phyloP scores from a whole-genome alignment of 2,797 vertebrate species.

The Gymnoscopelus braueri region DNA sequence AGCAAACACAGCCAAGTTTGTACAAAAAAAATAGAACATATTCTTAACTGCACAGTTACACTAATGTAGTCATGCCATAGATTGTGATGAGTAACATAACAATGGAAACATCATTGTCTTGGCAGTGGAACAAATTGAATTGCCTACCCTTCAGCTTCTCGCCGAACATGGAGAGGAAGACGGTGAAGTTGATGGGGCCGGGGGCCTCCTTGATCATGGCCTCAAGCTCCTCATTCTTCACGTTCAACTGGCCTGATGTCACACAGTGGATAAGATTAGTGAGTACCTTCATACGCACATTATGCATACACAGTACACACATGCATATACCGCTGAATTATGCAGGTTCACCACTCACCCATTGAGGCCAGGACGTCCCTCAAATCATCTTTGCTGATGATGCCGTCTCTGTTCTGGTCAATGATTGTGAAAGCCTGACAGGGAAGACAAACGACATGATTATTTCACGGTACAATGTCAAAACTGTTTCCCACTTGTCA shows the following conservation, averaged over 20 bases:
- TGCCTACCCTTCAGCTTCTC: constrained; percentile 85
- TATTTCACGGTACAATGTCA: not conserved
- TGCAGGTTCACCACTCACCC: constrained; percentile 67
- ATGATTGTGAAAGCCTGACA: constrained; percentile 85
- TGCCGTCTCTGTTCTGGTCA: constrained; percentile 87
- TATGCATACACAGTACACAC: not conserved
- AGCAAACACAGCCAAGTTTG: too few species aligned
- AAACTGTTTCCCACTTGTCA: not conserved
- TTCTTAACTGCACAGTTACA: too few species aligned
- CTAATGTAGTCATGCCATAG: too few species aligned
- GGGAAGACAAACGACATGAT: not conserved
- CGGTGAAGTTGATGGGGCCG: constrained; percentile 87
- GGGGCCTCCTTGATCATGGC: constrained; percentile 86
- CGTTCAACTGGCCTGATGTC: constrained; percentile 79
- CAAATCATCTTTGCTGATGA: constrained; percentile 86
- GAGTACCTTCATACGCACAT: not conserved
- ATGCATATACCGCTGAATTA: not conserved
- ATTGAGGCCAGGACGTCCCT: constrained; percentile 85
- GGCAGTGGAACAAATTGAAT: not conserved
- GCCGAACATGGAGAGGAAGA: constrained; percentile 87
- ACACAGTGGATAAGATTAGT: not conserved
- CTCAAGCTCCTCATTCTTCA: constrained; percentile 85
- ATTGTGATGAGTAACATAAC: too few species aligned
- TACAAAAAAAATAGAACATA: too few species aligned
- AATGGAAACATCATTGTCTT: too few species aligned